Evolutionary conservation across 2,113 vertebrate species (phyloP).

Genomic region (Dasyprocta punctata): DNA sequence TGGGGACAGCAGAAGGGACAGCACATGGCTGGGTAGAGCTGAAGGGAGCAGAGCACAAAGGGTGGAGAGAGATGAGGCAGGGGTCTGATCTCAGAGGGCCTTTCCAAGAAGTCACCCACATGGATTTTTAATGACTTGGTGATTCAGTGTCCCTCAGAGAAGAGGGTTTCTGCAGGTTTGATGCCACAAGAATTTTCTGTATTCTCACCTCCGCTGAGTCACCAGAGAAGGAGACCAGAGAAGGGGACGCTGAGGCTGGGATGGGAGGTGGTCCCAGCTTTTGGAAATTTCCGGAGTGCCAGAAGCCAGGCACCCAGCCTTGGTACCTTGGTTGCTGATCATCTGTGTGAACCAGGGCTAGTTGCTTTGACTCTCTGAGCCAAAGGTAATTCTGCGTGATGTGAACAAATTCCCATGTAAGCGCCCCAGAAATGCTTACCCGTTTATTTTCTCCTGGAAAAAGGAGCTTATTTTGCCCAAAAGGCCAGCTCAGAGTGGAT

Average conservation of each 20-base stretch:
- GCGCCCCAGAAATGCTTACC: neutral
- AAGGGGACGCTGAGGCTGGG: neutral
- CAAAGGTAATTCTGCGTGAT: neutral
- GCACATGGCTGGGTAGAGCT: neutral
- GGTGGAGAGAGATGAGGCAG: neutral
- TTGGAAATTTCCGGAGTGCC: neutral
- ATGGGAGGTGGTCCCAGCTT: neutral
- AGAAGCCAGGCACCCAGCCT: neutral
- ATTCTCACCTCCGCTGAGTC: neutral
- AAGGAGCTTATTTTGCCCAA: conserved; percentile 44
- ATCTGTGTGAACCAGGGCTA: neutral
- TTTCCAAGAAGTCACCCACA: neutral
- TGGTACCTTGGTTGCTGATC: neutral
- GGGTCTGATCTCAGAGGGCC: neutral
- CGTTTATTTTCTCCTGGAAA: conserved; percentile 44
- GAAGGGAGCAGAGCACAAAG: neutral
- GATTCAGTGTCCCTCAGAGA: neutral
- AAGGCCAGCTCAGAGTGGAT: neutral
- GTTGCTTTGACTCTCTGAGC: conserved; percentile 13
- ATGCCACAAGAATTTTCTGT: neutral
- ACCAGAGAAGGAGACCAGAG: neutral
- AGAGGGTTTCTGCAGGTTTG: neutral
- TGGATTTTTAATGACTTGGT: neutral
- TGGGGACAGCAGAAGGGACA: neutral
- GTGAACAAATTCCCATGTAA: neutral